phyloP scores from a whole-genome alignment of 2,888 invertebrate species.

The Andrena marginata region DNA sequence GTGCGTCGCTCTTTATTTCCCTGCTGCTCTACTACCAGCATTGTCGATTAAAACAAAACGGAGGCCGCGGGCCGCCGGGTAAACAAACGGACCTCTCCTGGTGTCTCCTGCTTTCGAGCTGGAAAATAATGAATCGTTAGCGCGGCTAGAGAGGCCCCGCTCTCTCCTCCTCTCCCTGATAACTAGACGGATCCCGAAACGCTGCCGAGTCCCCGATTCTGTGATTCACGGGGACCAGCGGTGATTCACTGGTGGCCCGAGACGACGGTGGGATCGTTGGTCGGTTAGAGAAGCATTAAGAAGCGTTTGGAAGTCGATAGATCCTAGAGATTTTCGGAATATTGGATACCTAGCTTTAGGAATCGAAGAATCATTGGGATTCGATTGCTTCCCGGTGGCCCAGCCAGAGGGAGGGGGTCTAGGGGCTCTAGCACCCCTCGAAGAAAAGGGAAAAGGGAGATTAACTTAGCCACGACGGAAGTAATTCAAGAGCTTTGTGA shows the following conservation, averaged over 20 bases:
- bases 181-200: neutral
- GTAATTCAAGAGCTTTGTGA: no score
- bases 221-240: conserved; percentile 15
- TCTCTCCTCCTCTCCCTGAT: neutral
- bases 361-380: no score
- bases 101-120: conserved; percentile 7
- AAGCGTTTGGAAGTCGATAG: neutral
- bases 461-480: no score
- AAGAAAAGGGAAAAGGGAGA: no score
- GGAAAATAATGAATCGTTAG: conserved; percentile 65
- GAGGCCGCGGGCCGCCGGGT: conserved; percentile 63
- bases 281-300: neutral
- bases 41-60: conserved; percentile 79
- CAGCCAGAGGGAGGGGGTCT: no score
- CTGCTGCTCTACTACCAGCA: conserved; percentile 61
- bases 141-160: neutral
- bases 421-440: no score
- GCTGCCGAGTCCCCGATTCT: neutral
- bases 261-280: neutral
- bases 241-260: no score
- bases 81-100: conserved; percentile 53
- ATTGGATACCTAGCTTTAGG: no score
- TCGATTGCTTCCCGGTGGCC: no score
- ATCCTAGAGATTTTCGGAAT: no score
- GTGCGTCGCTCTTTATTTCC: conserved; percentile 71